Evolutionary conservation across 2,113 vertebrate genomes (phyloP), one percentile per base, ranked within the genome.

Genomic region (Oreochromis niloticus): DNA sequence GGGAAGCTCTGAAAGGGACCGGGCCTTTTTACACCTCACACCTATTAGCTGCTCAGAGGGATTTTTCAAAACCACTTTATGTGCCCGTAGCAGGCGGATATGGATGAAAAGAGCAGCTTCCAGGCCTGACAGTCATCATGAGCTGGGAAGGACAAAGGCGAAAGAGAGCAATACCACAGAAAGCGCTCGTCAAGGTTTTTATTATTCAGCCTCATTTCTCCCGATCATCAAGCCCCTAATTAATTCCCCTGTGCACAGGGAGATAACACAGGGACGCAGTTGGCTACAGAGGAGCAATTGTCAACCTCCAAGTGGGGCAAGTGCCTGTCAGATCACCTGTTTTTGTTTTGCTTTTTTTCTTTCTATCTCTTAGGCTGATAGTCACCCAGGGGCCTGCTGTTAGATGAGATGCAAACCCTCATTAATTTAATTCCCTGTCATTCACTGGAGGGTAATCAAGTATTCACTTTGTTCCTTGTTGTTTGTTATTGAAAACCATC

Each of bases 31-130:
- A 85, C 32, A 89, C 80, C 30, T 46, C 30, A 57, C 39, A 59
- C 80, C 85, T 50, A 87, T 93, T 93, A 92, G 79, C 82, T 83
- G 82, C 88, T 92, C 82, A 80, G 80, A 83, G 87, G 79, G 52
- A 52, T 83, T 85, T 82, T 86, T 89, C 80, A 66, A 92, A 92
- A 75, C 81, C 92, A 39, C 83, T 86, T 85, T 56, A 17, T 24
- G 55, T 75, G 52, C 63, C 34, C 19, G 5, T 12, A 75, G 48
- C 48, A 85, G 80, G 83, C 3, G 30, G 84, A 50, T 85, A 86
- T 84, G 30, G 78, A 83, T 80, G 83, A 83, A 36, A 61, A 73
- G 9, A 56, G 81, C 39, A 57, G 57, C 71, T 88, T 56, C 63
- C 34, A 63, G 71, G 84, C 79, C 56, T 48, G 75, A 71, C 83